Conservation (phyloP, 2,797 vertebrate genomes). For the Spheniscus humboldti region DNA sequence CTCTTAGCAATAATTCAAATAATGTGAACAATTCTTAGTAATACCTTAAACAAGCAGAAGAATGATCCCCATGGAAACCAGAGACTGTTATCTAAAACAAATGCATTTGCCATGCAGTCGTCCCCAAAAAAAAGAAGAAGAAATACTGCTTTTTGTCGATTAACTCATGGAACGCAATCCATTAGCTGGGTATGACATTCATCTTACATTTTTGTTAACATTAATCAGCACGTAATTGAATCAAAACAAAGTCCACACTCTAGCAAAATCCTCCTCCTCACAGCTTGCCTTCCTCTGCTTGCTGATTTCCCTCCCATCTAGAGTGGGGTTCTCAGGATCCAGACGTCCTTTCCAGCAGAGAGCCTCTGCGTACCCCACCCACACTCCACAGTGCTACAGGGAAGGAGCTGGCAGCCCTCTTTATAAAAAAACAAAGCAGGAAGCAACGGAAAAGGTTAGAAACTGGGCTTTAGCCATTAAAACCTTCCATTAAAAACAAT, state of each 20-base stretch:
- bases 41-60: constrained; percentile 2
- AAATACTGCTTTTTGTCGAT: background rate
- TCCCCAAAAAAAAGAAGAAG: background rate
- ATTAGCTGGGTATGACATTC: background rate
- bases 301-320: background rate
- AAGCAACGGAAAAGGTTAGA: background rate
- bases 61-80: constrained; percentile 26
- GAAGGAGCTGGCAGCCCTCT: background rate
- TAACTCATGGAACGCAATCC: background rate
- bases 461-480: background rate
- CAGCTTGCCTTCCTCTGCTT: background rate
- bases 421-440: background rate
- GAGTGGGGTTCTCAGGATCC: background rate
- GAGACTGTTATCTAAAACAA: background rate
- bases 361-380: background rate
- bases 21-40: background rate
- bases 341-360: background rate
- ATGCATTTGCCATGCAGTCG: background rate
- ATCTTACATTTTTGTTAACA: background rate
- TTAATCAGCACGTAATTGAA: background rate
- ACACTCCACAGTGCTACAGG: background rate
- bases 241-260: background rate
- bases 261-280: background rate
- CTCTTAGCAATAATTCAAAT: constrained; percentile 14
- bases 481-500: background rate